phyloP scores from a whole-genome alignment of 2,797 vertebrate genomes.

The Phoeniculus purpureus region DNA sequence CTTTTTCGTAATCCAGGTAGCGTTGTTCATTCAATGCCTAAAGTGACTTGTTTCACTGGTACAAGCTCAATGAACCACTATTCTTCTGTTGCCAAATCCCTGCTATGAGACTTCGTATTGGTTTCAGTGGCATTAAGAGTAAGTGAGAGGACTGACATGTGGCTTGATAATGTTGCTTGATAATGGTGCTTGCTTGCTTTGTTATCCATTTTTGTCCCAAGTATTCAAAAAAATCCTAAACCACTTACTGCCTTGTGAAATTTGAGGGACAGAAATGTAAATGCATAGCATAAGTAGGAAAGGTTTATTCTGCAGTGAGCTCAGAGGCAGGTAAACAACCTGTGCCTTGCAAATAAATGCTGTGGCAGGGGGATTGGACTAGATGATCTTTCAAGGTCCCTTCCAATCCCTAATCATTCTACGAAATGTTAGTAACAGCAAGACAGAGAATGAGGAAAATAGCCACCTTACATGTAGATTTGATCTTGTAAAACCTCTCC shows the following conservation, averaged over 20 bases:
- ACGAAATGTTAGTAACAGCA: background rate
- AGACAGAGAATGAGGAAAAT: background rate
- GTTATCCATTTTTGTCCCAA: background rate
- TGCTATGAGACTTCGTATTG: background rate
- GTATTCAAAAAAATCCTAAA: background rate
- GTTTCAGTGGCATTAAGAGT: background rate
- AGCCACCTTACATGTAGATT: background rate
- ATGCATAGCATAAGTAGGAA: accelerated
- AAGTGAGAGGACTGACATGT: background rate
- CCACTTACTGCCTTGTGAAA: background rate
- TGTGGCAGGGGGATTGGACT: too few relatives aligned
- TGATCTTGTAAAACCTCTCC: background rate
- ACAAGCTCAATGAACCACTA: background rate
- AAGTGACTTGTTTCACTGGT: background rate
- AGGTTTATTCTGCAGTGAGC: background rate
- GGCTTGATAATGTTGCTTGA: background rate
- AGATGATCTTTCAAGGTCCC: too few relatives aligned
- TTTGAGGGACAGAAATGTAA: background rate
- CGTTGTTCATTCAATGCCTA: constrained; percentile 13
- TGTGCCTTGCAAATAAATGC: background rate
- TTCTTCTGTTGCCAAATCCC: background rate
- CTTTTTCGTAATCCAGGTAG: constrained; percentile 42
- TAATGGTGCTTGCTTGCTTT: background rate
- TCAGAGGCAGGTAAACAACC: background rate
- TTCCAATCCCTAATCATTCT: too few relatives aligned